phyloP scores from a whole-genome alignment of 92 coral and sea anemone species.

The Siderastrea siderea region DNA sequence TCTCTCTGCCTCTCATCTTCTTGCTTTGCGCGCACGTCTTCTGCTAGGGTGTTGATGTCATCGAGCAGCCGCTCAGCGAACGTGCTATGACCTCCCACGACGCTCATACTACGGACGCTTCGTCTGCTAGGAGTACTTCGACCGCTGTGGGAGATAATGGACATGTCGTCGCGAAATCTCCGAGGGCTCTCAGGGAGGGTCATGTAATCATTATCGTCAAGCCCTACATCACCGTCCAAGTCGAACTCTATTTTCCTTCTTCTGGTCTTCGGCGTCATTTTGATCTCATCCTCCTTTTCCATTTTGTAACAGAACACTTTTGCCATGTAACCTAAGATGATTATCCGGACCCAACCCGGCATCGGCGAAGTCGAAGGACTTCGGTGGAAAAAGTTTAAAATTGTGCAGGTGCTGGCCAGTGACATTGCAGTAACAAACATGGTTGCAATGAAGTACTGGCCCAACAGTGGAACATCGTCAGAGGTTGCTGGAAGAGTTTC shows the following conservation, averaged over 20 bases:
- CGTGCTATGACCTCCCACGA: conserved; percentile 62
- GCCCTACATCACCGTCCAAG: conserved; percentile 60
- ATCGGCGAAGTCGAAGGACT: conserved; percentile 94
- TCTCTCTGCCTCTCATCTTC: conserved; percentile 90
- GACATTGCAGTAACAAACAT: conserved; percentile 94
- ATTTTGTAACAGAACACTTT: conserved; percentile 81
- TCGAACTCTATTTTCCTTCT: conserved; percentile 68
- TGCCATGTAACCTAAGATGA: conserved; percentile 91
- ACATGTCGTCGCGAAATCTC: conserved; percentile 69
- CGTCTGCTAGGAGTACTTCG: conserved; percentile 82
- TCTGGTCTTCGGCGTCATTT: conserved; percentile 57
- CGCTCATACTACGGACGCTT: conserved; percentile 71
- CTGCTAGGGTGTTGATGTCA: conserved; percentile 84
- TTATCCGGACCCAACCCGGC: conserved; percentile 93
- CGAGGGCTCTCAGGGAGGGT: conserved; percentile 70
- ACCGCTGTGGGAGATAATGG: conserved; percentile 71
- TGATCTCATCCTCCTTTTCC: conserved; percentile 72
- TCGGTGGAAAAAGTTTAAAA: conserved; percentile 89
- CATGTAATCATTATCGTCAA: conserved; percentile 58
- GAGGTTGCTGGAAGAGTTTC: conserved; percentile 95
- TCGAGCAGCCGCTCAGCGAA: conserved; percentile 88
- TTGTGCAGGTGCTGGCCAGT: conserved; percentile 88
- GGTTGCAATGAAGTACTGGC: conserved; percentile 89
- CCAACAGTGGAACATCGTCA: conserved; percentile 88
- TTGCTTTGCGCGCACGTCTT: conserved; percentile 83